A percentile compares a stretch with the other conserved stretches of the same genome.
Evolutionary conservation across 1,140 invertebrate genomes (phyloP).

Genomic region (Anagrus nilaparvatae): DNA sequence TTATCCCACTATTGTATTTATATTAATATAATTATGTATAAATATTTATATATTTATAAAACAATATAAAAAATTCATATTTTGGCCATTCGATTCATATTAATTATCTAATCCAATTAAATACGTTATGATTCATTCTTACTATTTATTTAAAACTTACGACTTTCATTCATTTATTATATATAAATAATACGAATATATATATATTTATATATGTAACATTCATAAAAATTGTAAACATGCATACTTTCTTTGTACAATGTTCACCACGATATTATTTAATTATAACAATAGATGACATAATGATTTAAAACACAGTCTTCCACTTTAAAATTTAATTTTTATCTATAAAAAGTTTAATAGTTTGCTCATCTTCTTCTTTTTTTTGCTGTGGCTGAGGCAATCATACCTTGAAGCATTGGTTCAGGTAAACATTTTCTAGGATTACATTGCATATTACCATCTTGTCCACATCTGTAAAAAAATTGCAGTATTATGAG

Average conservation of each 20-base stretch:
- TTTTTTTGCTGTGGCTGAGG: conserved; percentile 56
- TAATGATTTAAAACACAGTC: too few relatives aligned
- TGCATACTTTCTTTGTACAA: too few relatives aligned
- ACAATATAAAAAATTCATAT: conserved; percentile 41
- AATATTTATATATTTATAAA: conserved; percentile 29
- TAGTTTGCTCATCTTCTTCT: conserved; percentile 58
- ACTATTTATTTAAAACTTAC: too few relatives aligned
- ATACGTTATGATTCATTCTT: too few relatives aligned
- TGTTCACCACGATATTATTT: too few relatives aligned
- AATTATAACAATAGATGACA: too few relatives aligned
- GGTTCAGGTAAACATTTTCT: conserved; percentile 77
- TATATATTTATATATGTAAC: too few relatives aligned
- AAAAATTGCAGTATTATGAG: too few relatives aligned
- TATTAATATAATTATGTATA: conserved; percentile 20
- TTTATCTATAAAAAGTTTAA: too few relatives aligned
- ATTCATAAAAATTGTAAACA: too few relatives aligned
- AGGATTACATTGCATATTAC: conserved; percentile 89
- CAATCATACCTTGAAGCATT: conserved; percentile 80
- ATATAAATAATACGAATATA: too few relatives aligned
- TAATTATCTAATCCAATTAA: conserved; percentile 16
- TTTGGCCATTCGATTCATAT: conserved; percentile 37
- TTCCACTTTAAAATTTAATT: too few relatives aligned
- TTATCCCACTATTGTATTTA: conserved; percentile 13
- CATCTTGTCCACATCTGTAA: conserved; percentile 73
- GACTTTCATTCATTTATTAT: conserved; percentile 13